Evolutionary conservation across 1,140 invertebrate genomes (phyloP), one percentile per base, ranked within the genome.

Genomic region (Drosophila sproati): DNA sequence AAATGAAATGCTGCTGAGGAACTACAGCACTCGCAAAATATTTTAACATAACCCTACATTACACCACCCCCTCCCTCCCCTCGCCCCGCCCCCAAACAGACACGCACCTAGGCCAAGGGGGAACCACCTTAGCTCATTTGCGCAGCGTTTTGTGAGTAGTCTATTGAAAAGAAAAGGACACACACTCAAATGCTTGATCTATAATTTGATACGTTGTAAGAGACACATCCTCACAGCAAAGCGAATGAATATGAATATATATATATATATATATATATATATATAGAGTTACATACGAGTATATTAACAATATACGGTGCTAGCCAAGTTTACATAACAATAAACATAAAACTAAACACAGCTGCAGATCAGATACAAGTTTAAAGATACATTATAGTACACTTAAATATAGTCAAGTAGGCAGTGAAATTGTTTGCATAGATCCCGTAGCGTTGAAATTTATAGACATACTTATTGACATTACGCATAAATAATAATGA

Each of bases 361-460:
- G 35, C 28, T 48, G 20, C n/a, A 54, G 35, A 34, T 35, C n/a
- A 69, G 12, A 70, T 54, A 62, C 12, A 52, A 60, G 47, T 31
- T 66, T 64, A 55, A 7, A 35, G 31, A 45, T 73, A 67, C 32
- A 67, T 55, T 47, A 62, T 56, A 51, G 31, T 51, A 61, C 28
- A 43, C 63, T 5, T 28, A 61, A 12, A 59, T n/a, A 41, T 75
- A 74, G 80, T 10, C 28, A 69, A 61, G 80, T 82, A 79, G 82
- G 64, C 64, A 59, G 52, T 79, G 72, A 82, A 79, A 83, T 85
- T 85, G 82, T 85, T 85, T 82, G 80, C 77, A 72, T 83, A 83
- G 75, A 62, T 71, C 47, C 59, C 29, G 59, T 70, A 75, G 72
- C 37, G 45, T 72, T 72, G 61, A 63, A 56, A 50, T 29, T 43